phyloP scores from a whole-genome alignment of 1,140 invertebrate species.

The Pogonus chalceus region DNA sequence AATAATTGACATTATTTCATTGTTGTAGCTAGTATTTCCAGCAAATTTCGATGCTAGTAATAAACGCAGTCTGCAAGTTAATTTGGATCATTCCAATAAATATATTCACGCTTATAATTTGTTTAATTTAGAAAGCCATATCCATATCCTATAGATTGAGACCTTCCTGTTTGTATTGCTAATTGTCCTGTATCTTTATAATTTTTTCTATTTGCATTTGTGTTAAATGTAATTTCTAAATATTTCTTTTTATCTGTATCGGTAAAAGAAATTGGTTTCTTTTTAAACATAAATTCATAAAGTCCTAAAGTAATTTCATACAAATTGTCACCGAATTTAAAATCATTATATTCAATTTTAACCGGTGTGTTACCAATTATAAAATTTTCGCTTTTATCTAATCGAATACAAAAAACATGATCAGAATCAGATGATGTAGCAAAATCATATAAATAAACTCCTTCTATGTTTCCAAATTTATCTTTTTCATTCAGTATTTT shows the following conservation, averaged over 20 bases:
- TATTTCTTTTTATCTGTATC: background rate
- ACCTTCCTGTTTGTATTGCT: background rate
- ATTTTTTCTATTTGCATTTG: background rate
- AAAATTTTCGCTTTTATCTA: too few species aligned
- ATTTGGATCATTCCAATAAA: too few species aligned
- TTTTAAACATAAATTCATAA: slow-evolving; percentile 1
- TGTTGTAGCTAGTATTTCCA: background rate
- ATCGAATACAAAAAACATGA: too few species aligned
- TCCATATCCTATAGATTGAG: background rate
- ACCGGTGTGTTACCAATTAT: too few species aligned
- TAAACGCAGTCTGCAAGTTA: background rate
- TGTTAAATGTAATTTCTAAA: background rate
- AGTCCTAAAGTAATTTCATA: background rate
- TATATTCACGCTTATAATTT: background rate
- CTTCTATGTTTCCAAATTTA: too few species aligned
- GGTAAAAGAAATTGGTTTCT: background rate
- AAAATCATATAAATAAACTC: too few species aligned
- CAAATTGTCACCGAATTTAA: background rate
- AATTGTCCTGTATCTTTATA: background rate
- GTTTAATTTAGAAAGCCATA: background rate
- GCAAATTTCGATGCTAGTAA: background rate
- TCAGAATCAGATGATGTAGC: too few species aligned
- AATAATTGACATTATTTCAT: slow-evolving; percentile 2
- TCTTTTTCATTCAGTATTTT: too few species aligned
- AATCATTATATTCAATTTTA: too few species aligned